phyloP scores from a whole-genome alignment of 2,113 vertebrate genomes.

The Saguinus imperator region DNA sequence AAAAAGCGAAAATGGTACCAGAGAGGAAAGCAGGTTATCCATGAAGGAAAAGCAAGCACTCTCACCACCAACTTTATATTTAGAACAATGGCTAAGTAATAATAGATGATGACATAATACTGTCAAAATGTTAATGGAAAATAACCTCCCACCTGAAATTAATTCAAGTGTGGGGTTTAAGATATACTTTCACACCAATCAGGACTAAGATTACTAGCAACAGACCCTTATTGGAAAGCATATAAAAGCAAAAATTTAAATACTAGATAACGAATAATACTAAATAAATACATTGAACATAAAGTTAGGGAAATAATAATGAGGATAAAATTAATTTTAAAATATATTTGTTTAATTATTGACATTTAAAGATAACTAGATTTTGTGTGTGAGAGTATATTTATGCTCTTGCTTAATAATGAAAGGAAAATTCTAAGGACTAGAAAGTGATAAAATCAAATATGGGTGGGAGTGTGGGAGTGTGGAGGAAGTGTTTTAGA shows the following conservation, averaged over 20 bases:
- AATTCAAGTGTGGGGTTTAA: neutral
- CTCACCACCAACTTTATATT: neutral
- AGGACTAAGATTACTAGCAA: neutral
- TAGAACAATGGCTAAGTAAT: neutral
- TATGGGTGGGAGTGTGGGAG: neutral
- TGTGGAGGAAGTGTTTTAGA: neutral
- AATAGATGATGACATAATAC: neutral
- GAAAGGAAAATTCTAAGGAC: neutral
- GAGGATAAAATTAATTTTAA: neutral
- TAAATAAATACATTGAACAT: neutral
- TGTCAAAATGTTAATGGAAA: neutral
- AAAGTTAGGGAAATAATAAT: neutral
- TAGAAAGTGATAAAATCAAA: neutral
- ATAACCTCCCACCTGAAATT: neutral
- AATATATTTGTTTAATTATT: neutral
- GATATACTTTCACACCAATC: neutral
- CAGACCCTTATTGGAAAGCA: neutral
- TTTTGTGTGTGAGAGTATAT: neutral
- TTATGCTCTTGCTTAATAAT: neutral
- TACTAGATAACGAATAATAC: neutral
- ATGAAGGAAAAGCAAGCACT: neutral
- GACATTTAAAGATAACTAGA: neutral
- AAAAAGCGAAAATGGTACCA: neutral
- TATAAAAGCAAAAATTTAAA: neutral
- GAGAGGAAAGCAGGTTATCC: neutral